Evolutionary conservation across 2,113 vertebrate genomes (phyloP).

Genomic region (Tenrec ecaudatus): DNA sequence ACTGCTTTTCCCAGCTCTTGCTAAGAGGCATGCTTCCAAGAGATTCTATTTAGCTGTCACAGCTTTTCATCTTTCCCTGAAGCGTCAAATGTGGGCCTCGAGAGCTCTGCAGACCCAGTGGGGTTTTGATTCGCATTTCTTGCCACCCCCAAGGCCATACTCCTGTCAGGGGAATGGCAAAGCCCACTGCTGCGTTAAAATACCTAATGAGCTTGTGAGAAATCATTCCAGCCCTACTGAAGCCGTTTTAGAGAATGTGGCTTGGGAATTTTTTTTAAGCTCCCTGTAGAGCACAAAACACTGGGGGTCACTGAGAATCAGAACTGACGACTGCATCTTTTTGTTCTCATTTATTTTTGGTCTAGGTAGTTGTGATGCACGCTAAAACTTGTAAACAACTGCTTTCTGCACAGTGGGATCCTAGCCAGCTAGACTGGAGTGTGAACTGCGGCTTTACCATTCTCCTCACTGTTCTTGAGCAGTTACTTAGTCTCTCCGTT

Average conservation of each 20-base stretch:
- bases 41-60: background rate
- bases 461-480: background rate
- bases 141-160: background rate
- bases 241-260: background rate
- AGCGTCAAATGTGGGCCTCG: background rate
- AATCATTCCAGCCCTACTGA: background rate
- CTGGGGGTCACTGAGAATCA: background rate
- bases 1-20: background rate
- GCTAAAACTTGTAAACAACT: background rate
- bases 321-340: background rate
- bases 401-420: too few relatives aligned
- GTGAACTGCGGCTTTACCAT: background rate
- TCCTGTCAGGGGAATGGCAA: background rate
- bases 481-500: background rate
- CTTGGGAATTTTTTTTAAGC: background rate
- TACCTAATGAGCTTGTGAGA: background rate
- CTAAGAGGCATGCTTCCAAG: background rate
- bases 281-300: background rate
- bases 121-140: background rate
- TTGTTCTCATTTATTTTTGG: background rate
- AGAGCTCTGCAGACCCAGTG: background rate
- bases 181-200: background rate
- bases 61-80: conserved; percentile 46
- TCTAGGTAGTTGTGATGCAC: background rate
- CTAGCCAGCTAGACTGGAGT: background rate